Conservation (phyloP, 1,140 invertebrate species). For the Archegozetes longisetosus region DNA sequence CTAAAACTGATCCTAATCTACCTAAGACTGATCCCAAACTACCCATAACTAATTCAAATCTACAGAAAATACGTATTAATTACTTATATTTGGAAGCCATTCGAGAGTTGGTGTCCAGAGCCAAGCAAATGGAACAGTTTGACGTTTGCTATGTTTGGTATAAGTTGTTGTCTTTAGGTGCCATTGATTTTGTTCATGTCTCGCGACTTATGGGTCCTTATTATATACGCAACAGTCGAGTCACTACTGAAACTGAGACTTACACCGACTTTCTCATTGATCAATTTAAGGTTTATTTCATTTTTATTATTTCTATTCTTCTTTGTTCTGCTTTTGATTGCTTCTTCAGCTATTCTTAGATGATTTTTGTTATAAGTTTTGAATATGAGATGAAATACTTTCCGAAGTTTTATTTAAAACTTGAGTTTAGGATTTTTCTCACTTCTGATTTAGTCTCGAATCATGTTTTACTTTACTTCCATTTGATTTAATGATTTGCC, state of each 20-base stretch:
- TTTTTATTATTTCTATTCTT: no score
- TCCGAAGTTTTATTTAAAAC: no score
- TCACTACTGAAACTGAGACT: background rate
- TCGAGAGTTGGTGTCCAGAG: background rate
- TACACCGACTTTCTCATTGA: background rate
- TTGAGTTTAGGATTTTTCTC: no score
- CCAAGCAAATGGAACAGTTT: background rate
- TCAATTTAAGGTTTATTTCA: background rate
- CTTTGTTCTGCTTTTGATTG: no score
- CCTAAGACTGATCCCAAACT: background rate
- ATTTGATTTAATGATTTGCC: background rate
- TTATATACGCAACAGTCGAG: background rate
- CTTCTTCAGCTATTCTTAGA: no score
- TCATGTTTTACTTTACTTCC: background rate
- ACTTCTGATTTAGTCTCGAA: no score
- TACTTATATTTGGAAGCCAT: background rate
- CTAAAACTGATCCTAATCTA: background rate
- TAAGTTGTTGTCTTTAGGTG: background rate
- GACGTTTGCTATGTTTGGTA: background rate
- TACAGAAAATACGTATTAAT: background rate
- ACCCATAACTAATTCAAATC: background rate
- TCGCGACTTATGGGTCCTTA: background rate
- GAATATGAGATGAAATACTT: no score
- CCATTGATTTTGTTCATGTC: background rate
- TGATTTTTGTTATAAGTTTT: no score